phyloP scores from a whole-genome alignment of 2,113 vertebrate genomes.

The Numenius arquata region DNA sequence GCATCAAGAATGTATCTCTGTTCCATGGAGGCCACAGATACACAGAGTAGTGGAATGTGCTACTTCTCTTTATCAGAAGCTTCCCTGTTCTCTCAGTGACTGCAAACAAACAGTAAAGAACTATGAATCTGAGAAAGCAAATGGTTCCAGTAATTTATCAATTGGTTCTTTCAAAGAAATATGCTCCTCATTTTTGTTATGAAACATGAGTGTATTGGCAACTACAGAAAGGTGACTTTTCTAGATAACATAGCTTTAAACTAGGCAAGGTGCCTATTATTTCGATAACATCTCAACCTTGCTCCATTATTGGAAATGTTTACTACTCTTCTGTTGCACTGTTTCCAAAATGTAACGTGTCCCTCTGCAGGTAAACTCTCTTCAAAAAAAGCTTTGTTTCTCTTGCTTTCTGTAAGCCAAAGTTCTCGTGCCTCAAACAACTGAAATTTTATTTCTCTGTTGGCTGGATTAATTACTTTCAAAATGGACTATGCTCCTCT shows the following conservation, averaged over 20 bases:
- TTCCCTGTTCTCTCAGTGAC: background rate
- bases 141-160: background rate
- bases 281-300: background rate
- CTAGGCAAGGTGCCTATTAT: fast-evolving
- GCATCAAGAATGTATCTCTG: fast-evolving
- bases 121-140: background rate
- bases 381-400: background rate
- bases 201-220: background rate
- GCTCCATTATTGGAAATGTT: background rate
- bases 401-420: background rate
- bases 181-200: fast-evolving
- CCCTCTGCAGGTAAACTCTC: background rate
- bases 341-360: background rate
- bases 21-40: background rate
- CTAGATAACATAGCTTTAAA: background rate
- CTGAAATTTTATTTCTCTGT: conserved; percentile 31
- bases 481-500: conserved; percentile 33
- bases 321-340: background rate
- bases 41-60: background rate
- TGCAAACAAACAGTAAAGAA: background rate
- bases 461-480: conserved; percentile 51
- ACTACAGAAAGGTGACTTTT: background rate
- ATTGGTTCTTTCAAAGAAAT: background rate
- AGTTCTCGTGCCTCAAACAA: background rate
- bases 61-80: background rate